Percentiles rank a stretch among this genome's conserved stretches.
These are phyloP conservation scores for Trichopria drosophilae DNA, from an alignment of 2,888 invertebrate genomes.

Conservation along the genomic window DNA sequence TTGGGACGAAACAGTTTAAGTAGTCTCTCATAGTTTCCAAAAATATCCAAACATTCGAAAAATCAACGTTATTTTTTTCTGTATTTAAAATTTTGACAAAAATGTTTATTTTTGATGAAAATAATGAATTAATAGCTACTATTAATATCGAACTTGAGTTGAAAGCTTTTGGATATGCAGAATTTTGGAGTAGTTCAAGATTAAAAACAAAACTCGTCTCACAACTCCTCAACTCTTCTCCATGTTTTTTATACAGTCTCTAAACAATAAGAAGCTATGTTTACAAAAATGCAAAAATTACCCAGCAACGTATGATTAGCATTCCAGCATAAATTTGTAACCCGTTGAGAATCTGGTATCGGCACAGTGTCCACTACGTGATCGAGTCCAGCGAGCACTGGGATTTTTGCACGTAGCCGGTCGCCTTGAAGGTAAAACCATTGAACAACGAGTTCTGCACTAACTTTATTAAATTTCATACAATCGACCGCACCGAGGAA, in stretches of 20 bases:
- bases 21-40: slow-evolving; percentile 37
- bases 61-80: too few species aligned
- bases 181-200: not conserved
- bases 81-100: too few species aligned
- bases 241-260: too few species aligned
- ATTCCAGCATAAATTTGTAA: slow-evolving; percentile 42
- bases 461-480: slow-evolving; percentile 47
- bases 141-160: too few species aligned
- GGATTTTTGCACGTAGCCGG: slow-evolving; percentile 34
- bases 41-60: slow-evolving; percentile 44
- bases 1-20: too few species aligned
- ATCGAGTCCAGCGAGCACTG: slow-evolving; percentile 44
- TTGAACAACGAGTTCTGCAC: slow-evolving; percentile 50
- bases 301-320: slow-evolving; percentile 44
- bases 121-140: too few species aligned
- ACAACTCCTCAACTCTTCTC: too few species aligned
- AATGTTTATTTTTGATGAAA: too few species aligned
- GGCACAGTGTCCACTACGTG: slow-evolving; percentile 44
- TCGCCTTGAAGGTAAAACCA: slow-evolving; percentile 41
- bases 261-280: too few species aligned
- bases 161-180: not conserved
- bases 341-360: slow-evolving; percentile 23
- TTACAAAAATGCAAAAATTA: too few species aligned
- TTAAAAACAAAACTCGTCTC: too few species aligned
- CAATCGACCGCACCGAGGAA: slow-evolving; percentile 40